These are phyloP conservation scores for Sphyrna mokarran DNA, from an alignment of 2,113 vertebrate species.

Conservation along the genomic window DNA sequence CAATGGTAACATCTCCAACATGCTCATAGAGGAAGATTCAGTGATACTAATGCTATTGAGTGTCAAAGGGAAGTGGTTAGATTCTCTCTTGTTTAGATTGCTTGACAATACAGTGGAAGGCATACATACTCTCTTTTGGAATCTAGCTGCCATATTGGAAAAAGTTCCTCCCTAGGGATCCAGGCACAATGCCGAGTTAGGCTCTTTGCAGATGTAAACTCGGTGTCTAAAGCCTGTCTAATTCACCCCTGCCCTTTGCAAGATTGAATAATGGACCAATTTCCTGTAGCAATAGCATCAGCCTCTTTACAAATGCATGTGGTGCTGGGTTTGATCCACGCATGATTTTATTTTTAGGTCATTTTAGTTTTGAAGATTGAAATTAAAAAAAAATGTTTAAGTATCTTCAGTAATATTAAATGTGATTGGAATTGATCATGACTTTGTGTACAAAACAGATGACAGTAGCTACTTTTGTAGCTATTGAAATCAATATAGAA, in stretches of 20 bases:
- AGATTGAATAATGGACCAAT: not conserved
- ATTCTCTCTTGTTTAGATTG: no score
- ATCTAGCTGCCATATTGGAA: not conserved
- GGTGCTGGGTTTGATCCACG: no score
- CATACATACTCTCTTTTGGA: not conserved
- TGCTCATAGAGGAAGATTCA: no score
- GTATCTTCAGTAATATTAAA: no score
- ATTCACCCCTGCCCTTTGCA: not conserved
- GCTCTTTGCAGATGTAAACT: not conserved
- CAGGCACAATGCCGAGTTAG: not conserved
- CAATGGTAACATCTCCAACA: no score
- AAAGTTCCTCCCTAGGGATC: not conserved
- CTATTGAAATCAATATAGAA: not conserved
- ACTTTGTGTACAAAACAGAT: not conserved
- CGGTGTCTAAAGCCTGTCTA: no score
- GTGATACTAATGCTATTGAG: no score
- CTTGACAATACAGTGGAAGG: not conserved
- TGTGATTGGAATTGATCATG: not conserved
- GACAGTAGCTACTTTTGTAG: not conserved
- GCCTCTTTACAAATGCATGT: not conserved
- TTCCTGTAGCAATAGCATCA: not conserved
- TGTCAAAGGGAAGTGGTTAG: no score
- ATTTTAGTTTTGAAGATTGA: not conserved
- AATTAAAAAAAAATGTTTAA: no score
- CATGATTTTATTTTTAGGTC: no score